A percentile compares a stretch with the other conserved stretches of the same genome.
Conservation (phyloP, 2,113 vertebrate genomes). For the Garra rufa region DNA sequence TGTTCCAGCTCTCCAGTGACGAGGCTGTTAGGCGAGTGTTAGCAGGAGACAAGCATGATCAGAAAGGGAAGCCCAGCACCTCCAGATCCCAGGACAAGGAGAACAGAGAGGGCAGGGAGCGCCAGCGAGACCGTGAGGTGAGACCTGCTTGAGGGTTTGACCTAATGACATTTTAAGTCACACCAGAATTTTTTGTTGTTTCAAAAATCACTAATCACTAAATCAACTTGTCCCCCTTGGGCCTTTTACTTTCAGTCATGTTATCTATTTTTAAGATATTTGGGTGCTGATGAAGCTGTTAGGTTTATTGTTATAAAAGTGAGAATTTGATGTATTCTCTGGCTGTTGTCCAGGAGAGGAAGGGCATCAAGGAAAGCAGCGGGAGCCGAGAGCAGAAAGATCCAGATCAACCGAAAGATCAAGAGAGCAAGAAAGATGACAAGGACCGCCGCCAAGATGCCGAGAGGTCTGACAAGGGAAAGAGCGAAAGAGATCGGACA, state of each 20-base stretch:
- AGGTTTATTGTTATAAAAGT: not conserved
- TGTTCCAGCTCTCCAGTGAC: conserved; percentile 87
- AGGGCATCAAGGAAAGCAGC: conserved; percentile 79
- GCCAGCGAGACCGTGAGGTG: conserved; percentile 77
- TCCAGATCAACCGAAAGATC: conserved; percentile 76
- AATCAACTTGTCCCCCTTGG: not conserved
- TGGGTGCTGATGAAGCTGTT: too few species aligned
- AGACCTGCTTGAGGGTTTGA: conserved; percentile 19
- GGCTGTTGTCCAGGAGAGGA: conserved; percentile 74
- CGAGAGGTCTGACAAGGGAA: conserved; percentile 64
- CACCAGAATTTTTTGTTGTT: not conserved
- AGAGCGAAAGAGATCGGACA: conserved; percentile 67
- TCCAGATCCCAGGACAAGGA: conserved; percentile 82
- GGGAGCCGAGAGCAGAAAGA: conserved; percentile 78
- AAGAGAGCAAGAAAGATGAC: conserved; percentile 73
- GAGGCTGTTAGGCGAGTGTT: conserved; percentile 90
- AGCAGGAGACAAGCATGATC: conserved; percentile 83
- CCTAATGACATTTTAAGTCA: not conserved
- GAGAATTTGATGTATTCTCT: not conserved
- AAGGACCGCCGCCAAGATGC: conserved; percentile 73
- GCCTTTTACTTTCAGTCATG: too few species aligned
- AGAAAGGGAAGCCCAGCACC: conserved; percentile 74
- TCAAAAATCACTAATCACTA: not conserved
- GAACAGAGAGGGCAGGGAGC: conserved; percentile 72
- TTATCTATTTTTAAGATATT: too few species aligned